A percentile compares a stretch with the other conserved stretches of the same genome.
phyloP scores from a whole-genome alignment of 2,888 invertebrate genomes.

The Oligia latruncula region DNA sequence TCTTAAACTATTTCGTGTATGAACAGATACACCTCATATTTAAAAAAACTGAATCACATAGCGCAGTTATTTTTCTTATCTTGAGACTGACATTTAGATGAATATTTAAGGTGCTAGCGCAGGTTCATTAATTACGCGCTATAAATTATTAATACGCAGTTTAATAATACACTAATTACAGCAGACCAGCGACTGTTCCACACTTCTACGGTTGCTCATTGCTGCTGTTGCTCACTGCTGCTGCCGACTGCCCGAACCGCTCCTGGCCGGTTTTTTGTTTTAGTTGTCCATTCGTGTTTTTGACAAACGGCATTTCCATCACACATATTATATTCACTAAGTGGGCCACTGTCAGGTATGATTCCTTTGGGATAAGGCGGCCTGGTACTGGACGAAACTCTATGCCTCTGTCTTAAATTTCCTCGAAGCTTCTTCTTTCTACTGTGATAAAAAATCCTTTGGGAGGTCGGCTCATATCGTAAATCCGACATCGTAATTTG shows the following conservation, averaged over 20 bases:
- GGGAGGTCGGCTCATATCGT: background rate
- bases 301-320: conserved; percentile 34
- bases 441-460: background rate
- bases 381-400: conserved; percentile 36
- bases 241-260: background rate
- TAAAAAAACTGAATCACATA: background rate
- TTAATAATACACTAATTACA: background rate
- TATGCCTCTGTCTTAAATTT: conserved; percentile 7
- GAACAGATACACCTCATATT: too few species aligned
- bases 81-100: background rate
- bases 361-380: conserved; percentile 33
- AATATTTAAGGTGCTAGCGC: background rate
- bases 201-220: too few species aligned
- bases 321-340: conserved; percentile 17
- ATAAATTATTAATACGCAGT: background rate
- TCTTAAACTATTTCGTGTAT: too few species aligned
- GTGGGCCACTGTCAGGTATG: background rate
- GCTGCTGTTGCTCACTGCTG: background rate
- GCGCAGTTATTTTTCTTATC: background rate
- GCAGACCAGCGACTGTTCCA: background rate
- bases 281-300: conserved; percentile 26
- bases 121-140: background rate
- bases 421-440: conserved; percentile 15
- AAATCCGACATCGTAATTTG: background rate
- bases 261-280: background rate